phyloP scores from a whole-genome alignment of 2,888 invertebrate genomes.

The Trisateles emortualis region DNA sequence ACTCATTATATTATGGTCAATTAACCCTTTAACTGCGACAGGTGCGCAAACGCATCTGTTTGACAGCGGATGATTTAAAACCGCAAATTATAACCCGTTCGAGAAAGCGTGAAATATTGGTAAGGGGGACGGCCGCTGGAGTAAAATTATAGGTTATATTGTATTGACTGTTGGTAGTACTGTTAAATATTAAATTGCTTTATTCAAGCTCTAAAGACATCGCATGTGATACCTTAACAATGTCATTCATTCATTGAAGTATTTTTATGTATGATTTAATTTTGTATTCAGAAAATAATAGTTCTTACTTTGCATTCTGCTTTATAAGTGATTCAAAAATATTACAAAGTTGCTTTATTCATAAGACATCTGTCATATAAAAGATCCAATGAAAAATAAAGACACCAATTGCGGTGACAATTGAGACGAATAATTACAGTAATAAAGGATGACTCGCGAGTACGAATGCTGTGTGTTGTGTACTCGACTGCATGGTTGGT shows the following conservation, averaged over 20 bases:
- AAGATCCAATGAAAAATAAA: no score
- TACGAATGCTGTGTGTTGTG: no score
- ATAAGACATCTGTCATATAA: no score
- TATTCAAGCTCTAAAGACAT: neutral
- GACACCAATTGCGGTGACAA: no score
- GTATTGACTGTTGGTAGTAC: neutral
- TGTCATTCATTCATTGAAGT: neutral
- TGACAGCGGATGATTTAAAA: slow-evolving; percentile 62
- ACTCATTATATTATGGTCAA: neutral
- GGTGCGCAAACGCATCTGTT: slow-evolving; percentile 67
- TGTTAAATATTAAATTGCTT: neutral
- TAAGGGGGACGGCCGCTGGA: slow-evolving; percentile 26
- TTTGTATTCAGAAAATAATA: neutral
- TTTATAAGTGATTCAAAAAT: no score
- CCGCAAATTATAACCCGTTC: slow-evolving; percentile 67
- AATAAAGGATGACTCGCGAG: no score
- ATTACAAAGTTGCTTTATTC: no score
- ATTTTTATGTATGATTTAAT: neutral
- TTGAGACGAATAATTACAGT: no score
- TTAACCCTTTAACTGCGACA: slow-evolving; percentile 44
- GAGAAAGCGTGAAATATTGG: slow-evolving; percentile 54
- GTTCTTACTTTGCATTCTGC: neutral
- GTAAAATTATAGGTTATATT: slow-evolving; percentile 30
- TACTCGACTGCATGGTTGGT: no score
- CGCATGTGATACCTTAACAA: neutral